These are phyloP conservation scores for Australoheros scitulus DNA, from an alignment of 2,113 vertebrate species.

Conservation along the genomic window DNA sequence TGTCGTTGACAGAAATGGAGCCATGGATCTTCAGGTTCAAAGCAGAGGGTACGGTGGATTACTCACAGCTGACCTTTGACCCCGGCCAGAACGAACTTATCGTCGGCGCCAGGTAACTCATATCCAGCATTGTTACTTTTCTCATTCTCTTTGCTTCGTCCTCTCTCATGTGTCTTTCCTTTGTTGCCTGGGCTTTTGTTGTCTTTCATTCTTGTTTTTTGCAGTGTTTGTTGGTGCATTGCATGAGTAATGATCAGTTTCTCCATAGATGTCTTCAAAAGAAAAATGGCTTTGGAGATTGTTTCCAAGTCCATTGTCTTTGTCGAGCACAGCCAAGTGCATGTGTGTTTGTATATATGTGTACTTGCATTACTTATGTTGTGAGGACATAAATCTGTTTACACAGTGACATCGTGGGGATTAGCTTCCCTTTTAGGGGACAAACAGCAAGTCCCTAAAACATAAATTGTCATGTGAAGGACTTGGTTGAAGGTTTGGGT, in stretches of 20 bases:
- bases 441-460: neutral
- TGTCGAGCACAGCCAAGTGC: slow-evolving; percentile 31
- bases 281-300: slow-evolving; percentile 38
- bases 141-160: neutral
- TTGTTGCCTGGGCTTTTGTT: slow-evolving; percentile 30
- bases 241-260: slow-evolving; percentile 60
- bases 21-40: slow-evolving; percentile 94
- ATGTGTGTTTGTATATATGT: neutral
- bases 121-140: neutral
- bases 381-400: slow-evolving; percentile 1
- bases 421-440: neutral
- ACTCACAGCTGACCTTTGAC: slow-evolving; percentile 96
- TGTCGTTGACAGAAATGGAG: slow-evolving; percentile 88
- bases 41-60: slow-evolving; percentile 93
- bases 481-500: neutral
- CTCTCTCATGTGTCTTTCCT: neutral
- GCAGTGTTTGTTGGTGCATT: slow-evolving; percentile 13
- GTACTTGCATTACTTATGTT: neutral
- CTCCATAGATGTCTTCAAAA: slow-evolving; percentile 50
- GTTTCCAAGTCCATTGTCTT: slow-evolving; percentile 46
- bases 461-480: neutral
- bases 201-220: slow-evolving; percentile 15
- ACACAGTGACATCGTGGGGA: neutral
- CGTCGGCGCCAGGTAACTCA: slow-evolving; percentile 93
- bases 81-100: slow-evolving; percentile 95